Percentiles rank a stretch among this genome's conserved stretches.
Conservation (phyloP, 2,113 vertebrate genomes). For the Malaclemys terrapin region DNA sequence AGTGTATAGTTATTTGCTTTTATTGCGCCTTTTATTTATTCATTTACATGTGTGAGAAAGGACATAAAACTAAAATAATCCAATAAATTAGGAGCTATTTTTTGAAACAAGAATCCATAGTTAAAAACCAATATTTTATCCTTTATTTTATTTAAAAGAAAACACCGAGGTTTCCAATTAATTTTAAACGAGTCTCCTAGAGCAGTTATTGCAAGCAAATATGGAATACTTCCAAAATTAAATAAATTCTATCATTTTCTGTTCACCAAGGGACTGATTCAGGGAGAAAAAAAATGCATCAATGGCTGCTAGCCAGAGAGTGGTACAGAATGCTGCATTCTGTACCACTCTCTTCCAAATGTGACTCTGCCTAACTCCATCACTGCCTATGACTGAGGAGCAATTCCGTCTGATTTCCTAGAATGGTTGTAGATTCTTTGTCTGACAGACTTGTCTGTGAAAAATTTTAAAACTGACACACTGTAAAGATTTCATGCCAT, state of each 20-base stretch:
- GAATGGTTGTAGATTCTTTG: not conserved
- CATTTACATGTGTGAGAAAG: conserved; percentile 20
- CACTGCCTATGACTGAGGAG: not conserved
- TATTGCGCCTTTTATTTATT: conserved; percentile 59
- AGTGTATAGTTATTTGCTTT: conserved; percentile 50
- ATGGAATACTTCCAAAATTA: conserved; percentile 48
- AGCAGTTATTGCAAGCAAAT: conserved; percentile 45
- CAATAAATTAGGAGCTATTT: conserved; percentile 47
- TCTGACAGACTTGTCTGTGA: not conserved
- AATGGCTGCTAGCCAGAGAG: not conserved
- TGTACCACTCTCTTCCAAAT: not conserved
- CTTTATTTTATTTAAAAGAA: conserved; percentile 66
- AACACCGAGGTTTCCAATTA: conserved; percentile 38
- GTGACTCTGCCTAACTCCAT: not conserved
- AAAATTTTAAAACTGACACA: not conserved
- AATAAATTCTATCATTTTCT: conserved; percentile 36
- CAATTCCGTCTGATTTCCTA: not conserved
- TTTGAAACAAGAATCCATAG: conserved; percentile 34
- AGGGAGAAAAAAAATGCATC: not conserved
- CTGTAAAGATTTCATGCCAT: not conserved
- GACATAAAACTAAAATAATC: conserved; percentile 53
- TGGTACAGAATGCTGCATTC: not conserved
- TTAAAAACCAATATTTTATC: conserved; percentile 57
- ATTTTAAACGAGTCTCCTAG: conserved; percentile 48
- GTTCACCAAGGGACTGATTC: conserved; percentile 8